Base-by-base conservation (phyloP, 2,113 vertebrate genomes). In the Periophthalmodon schlosseri region DNA sequence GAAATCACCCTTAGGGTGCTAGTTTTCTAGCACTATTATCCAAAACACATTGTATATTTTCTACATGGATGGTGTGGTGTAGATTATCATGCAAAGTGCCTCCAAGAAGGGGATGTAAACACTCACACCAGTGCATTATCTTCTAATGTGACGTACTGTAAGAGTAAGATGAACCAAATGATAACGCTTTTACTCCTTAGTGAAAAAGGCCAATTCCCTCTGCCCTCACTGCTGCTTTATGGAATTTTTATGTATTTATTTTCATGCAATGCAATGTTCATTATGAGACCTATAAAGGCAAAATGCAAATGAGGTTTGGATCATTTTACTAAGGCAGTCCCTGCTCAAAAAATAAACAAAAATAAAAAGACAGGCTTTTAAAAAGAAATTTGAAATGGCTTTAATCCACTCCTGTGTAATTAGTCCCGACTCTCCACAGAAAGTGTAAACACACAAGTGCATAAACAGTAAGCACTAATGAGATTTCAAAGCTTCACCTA, bases 371-470 rank as follows among this genome's bases (percentile, higher is more conserved):
- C 34, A 46, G 39, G 66, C 13, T 65, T 64, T 64, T 44, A 65
- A 65, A 65, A 75, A 44, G 5, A 0, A 49, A n/a, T 70, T 83
- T 82, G 73, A 72, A 84, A 81, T 75, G 47, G 68, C 61, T 83
- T 74, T 79, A 80, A 83, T 81, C 74, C 69, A 70, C 85, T 85
- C 80, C 56, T 68, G 67, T 67, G 68, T 86, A 83, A 86, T 89
- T 83, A 80, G 81, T 80, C 78, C 24, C 58, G 75, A 82, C 72
- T 84, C 76, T 78, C 60, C 23, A 50, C 4, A 49, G 78, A 79
- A 58, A 79, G 67, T 50, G 75, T 81, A 81, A 84, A 84, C 79
- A 77, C 23, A 36, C 57, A 77, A 73, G 24, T 73, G 77, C 73
- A 81, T 82, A 83, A 83, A 74, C 72, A 86, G 13, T 33, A 34